A percentile compares a stretch with the other conserved stretches of the same genome.
These are phyloP conservation scores for Loriculus beryllinus DNA, from an alignment of 2,797 vertebrate genomes.

Conservation along the genomic window DNA sequence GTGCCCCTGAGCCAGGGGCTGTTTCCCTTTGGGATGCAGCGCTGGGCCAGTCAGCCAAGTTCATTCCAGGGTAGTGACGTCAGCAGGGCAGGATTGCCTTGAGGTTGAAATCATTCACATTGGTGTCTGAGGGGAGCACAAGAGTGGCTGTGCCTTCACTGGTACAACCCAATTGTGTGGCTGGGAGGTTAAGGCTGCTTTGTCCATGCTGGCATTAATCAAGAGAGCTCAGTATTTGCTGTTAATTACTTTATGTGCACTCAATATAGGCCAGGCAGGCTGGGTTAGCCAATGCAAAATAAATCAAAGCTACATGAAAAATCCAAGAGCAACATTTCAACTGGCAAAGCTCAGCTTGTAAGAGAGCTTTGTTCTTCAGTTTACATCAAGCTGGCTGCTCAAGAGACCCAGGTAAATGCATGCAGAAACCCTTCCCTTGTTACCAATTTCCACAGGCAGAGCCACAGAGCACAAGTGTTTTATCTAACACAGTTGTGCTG, in stretches of 20 bases:
- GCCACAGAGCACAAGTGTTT: background rate
- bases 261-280: constrained; percentile 12
- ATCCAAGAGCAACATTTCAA: constrained; percentile 27
- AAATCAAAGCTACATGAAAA: constrained; percentile 62
- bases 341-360: constrained; percentile 22
- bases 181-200: background rate
- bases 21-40: background rate
- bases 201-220: constrained; percentile 47
- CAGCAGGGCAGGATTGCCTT: background rate
- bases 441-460: background rate
- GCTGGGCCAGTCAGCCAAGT: background rate
- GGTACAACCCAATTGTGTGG: background rate
- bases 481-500: background rate
- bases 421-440: background rate
- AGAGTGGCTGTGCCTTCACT: background rate
- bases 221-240: constrained; percentile 27
- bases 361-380: constrained; percentile 23
- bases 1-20: background rate
- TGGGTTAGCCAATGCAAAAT: constrained; percentile 37
- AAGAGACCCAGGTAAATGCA: background rate
- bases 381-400: background rate
- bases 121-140: background rate
- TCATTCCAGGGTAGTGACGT: constrained; percentile 10
- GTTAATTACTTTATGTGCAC: background rate
- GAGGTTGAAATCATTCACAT: constrained; percentile 25